Conservation (phyloP, 2,113 vertebrate species). For the Nanorana parkeri region DNA sequence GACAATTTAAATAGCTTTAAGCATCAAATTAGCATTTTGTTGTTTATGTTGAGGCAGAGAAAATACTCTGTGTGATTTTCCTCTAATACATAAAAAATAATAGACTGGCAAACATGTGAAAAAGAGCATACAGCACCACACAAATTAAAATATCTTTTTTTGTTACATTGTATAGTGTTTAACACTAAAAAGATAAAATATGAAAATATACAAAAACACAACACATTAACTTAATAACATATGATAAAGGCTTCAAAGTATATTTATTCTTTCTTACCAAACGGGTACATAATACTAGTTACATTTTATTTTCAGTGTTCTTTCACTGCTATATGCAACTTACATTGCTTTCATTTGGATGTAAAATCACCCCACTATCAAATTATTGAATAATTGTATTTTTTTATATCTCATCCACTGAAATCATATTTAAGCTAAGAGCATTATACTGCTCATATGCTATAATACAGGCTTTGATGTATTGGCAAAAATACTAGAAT, state of each 20-base stretch:
- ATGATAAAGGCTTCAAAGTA: too few relatives aligned
- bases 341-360: background rate
- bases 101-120: too few relatives aligned
- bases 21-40: background rate
- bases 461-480: conserved; percentile 38
- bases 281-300: too few relatives aligned
- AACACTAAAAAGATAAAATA: background rate
- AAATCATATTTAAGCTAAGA: background rate
- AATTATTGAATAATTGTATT: conserved; percentile 22
- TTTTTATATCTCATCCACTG: background rate
- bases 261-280: too few relatives aligned
- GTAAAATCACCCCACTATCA: background rate
- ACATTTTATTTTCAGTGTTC: background rate
- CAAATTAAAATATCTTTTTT: background rate
- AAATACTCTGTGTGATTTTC: too few relatives aligned
- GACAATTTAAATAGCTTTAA: background rate
- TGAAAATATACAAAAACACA: background rate
- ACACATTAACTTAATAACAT: too few relatives aligned
- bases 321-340: background rate
- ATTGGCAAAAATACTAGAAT: conserved; percentile 56
- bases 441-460: conserved; percentile 36
- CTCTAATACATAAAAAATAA: too few relatives aligned
- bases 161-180: too few relatives aligned
- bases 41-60: too few relatives aligned
- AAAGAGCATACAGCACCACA: too few relatives aligned